Evolutionary conservation across 2,888 invertebrate species (phyloP), one percentile per base, ranked within the genome.

Genomic region (Pristionchus entomophagus): DNA sequence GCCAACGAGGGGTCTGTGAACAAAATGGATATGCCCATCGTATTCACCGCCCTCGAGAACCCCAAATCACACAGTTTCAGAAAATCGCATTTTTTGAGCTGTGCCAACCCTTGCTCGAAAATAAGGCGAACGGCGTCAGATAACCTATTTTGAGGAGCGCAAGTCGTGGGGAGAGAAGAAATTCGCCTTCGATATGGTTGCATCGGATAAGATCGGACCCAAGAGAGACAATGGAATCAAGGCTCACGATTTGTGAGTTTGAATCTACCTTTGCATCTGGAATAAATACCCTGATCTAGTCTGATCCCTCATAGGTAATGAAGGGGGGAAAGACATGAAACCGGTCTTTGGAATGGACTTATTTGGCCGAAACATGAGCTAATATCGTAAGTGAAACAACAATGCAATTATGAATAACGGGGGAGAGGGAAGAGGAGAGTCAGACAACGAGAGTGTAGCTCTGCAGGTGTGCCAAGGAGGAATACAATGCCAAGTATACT

Each of bases 101-200:
- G n/a, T n/a, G n/a, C n/a, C n/a, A n/a, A n/a, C n/a, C n/a, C n/a
- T n/a, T n/a, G n/a, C n/a, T n/a, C n/a, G n/a, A n/a, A n/a, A n/a
- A n/a, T n/a, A n/a, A n/a, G n/a, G n/a, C n/a, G n/a, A n/a, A n/a
- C n/a, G n/a, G n/a, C n/a, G n/a, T n/a, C n/a, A n/a, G n/a, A n/a
- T n/a, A n/a, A n/a, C n/a, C n/a, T n/a, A n/a, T n/a, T 4, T 84
- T 53, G 12, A 84, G 85, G 85, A 86, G 29, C 29, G 86, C 5
- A 65, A 82, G 62, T 49, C 88, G 29, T 90, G 87, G 86, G 98
- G 98, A 22, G 97, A 97, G 93, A 96, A 96, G 93, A 94, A 95
- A 80, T 96, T 97, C 95, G 97, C 98, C 0, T 99, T 97, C 94
- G 99, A 99, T 94, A 96, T 96, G 12, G 95, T 98, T 29, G 96